A percentile compares a stretch with the other conserved stretches of the same genome.
Evolutionary conservation across 2,797 vertebrate genomes (phyloP).

Genomic region (Echeneis naucrates): DNA sequence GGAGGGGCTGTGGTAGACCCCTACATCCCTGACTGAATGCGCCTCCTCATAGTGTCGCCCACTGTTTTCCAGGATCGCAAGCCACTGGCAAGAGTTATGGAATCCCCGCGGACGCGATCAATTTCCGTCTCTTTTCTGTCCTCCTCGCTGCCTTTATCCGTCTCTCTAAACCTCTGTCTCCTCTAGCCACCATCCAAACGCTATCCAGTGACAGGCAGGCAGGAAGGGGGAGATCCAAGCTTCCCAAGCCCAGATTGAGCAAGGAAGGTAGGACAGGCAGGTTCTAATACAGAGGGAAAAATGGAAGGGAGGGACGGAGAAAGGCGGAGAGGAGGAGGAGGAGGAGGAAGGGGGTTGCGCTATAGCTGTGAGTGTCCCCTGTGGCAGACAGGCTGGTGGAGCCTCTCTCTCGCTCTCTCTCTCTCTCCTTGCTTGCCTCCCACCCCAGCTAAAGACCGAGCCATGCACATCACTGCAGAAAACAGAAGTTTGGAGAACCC

Average conservation of each 20-base stretch:
- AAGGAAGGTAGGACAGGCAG: conserved; percentile 53
- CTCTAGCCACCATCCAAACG: conserved; percentile 48
- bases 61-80: conserved; percentile 62
- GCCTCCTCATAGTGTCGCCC: conserved; percentile 66
- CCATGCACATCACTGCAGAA: conserved; percentile 80
- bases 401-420: conserved; percentile 56
- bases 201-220: conserved; percentile 41
- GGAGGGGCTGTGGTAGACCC: conserved; percentile 64
- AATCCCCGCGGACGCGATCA: conserved; percentile 66
- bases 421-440: conserved; percentile 44
- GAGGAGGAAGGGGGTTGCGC: conserved; percentile 24
- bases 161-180: conserved; percentile 38
- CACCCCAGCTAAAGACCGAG: conserved; percentile 68
- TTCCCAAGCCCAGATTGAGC: conserved; percentile 51
- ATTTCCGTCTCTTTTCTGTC: conserved; percentile 45
- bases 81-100: conserved; percentile 55
- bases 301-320: conserved; percentile 47
- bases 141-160: conserved; percentile 28
- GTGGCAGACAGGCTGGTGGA: conserved; percentile 62
- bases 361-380: conserved; percentile 65
- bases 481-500: conserved; percentile 64
- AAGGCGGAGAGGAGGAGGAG: conserved; percentile 28
- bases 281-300: conserved; percentile 46
- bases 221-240: conserved; percentile 59
- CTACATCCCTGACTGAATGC: conserved; percentile 53